Evolutionary conservation across 2,888 invertebrate species (phyloP), one percentile per base, ranked within the genome.

Genomic region (Mythimna ferrago): DNA sequence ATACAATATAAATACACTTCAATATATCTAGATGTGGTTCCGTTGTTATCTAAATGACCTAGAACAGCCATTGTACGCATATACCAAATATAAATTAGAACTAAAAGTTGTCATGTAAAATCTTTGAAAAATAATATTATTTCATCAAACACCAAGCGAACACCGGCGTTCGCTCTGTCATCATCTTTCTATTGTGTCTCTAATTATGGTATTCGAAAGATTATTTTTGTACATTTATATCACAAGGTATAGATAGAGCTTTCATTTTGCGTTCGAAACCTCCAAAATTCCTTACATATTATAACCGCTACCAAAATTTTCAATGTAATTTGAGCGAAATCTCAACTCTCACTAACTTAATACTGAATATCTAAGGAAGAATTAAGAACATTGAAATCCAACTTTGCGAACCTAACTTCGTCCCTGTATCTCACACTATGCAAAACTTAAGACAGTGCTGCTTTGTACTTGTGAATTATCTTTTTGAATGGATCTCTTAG

Each of bases 401-500:
- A 86, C 76, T 82, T 78, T 54, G 73, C 71, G 73, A 64, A 62
- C 72, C 44, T 72, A 86, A 86, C 81, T 86, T 78, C 32, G 16
- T 77, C 62, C 64, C 83, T 77, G 86, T 86, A 78, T 80, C 69
- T 70, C 70, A 81, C 70, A 78, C 76, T 73, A 78, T 73, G 70
- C 77, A 70, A 76, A 84, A 82, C 82, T 84, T 80, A 83, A 84
- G 81, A 84, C 80, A 70, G 73, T 61, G 32, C 71, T 60, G 86
- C 83, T 78, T 86, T 83, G 85, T 86, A 83, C 86, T 87, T 82
- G 76, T 67, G 83, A 79, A 88, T 86, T 88, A 88, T 87, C 87
- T 87, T 83, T 83, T 77, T 81, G 83, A 88, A 86, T 79, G 76
- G 81, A 82, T 84, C 81, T 78, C 69, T 60, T 81, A 82, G 78